These are phyloP conservation scores for Parnassius orleans DNA, from an alignment of 2,888 invertebrate genomes.

Conservation along the genomic window DNA sequence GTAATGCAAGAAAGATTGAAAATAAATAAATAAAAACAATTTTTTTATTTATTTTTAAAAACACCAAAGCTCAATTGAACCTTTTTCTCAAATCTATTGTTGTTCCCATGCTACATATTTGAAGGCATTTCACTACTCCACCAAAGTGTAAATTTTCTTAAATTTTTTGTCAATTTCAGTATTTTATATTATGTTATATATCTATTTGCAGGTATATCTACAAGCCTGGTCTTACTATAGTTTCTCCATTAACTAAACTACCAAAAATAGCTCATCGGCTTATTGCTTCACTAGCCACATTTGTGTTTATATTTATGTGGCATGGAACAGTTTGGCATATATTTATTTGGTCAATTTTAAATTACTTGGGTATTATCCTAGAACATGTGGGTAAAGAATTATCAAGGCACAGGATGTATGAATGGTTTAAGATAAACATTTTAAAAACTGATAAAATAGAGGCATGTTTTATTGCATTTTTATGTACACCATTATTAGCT, in stretches of 20 bases:
- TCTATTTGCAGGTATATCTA: conserved; percentile 89
- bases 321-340: conserved; percentile 91
- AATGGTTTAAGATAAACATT: conserved; percentile 57
- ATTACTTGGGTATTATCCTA: conserved; percentile 88
- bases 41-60: no score
- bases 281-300: conserved; percentile 87
- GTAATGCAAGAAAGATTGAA: no score
- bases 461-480: conserved; percentile 84
- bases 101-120: no score
- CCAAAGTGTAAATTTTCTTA: no score
- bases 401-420: conserved; percentile 68
- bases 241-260: conserved; percentile 49
- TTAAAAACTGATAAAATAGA: conserved; percentile 67
- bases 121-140: no score
- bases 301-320: conserved; percentile 94
- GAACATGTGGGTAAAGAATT: conserved; percentile 83
- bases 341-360: conserved; percentile 92
- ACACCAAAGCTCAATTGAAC: no score
- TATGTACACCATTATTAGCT: conserved; percentile 87
- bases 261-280: conserved; percentile 79
- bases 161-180: no score
- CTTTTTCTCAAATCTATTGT: no score
- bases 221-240: conserved; percentile 79
- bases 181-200: neutral
- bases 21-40: no score